Base-by-base conservation (phyloP, 2,888 invertebrate genomes). In the Meghimatium bilineatum region DNA sequence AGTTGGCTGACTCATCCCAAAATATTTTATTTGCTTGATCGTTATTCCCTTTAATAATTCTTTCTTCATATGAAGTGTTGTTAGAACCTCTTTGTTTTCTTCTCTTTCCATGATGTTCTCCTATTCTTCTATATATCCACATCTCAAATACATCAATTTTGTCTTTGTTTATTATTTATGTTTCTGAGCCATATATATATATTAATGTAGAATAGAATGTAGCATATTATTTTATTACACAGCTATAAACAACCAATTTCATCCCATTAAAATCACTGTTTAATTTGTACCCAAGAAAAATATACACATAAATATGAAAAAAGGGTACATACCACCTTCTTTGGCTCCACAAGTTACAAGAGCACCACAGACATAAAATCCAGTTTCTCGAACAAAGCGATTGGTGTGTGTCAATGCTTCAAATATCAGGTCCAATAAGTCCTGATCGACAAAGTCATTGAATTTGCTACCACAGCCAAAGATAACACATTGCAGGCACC, bases 351-450 rank as follows among this genome's bases (percentile, higher is more conserved):
- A 93, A 23, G 91, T 90, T 26, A 95, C 94, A 17, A 95, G 90
- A 26, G 94, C 93, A 1, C 91, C 88, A 87, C 93, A 93, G 3
- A 95, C 93, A 88, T 94, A 94, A 89, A 93, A 95, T 2, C 94
- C 94, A 56, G 95, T 94, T 90, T 95, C 95, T 80, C 95, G 88
- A 12, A 95, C 95, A 92, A 95, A 95, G 66, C 95, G 92, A 90
- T 95, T 95, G 29, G 94, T 93, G 88, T 95, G 95, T 8, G 90
- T 92, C 77, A 95, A 88, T 0, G 94, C 92, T 52, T 91, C 89
- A 86, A 94, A 94, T 49, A 95, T 92, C 32, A 94, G 90, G 82
- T 94, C 93, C 79, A 95, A 87, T 77, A 95, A 89, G 52, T 94
- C 93, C 87, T 94, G 93, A 80, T 93, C 91, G 38, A 93, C 92